Conservation (phyloP, 2,797 vertebrate species). For the Taenioides sp. region DNA sequence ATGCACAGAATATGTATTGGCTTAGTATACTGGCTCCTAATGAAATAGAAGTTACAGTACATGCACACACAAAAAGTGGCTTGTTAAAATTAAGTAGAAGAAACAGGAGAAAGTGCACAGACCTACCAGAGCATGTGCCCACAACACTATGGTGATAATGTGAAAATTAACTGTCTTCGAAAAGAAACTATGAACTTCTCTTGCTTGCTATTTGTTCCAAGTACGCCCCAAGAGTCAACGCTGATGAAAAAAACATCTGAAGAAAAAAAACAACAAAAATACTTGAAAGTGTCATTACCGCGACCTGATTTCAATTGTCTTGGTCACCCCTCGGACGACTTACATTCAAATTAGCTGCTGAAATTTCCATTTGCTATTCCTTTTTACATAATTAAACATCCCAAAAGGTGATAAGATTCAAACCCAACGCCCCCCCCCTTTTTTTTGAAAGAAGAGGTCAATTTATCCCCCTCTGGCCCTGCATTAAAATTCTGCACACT, state of each 20-base stretch:
- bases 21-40: too few relatives aligned
- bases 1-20: too few relatives aligned
- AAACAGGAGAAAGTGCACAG: too few relatives aligned
- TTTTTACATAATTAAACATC: conserved; percentile 51
- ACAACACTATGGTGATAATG: neutral
- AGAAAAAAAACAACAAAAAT: conserved; percentile 17
- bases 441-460: conserved; percentile 49
- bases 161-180: neutral
- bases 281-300: conserved; percentile 18
- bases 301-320: conserved; percentile 23
- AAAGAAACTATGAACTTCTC: neutral
- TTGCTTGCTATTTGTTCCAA: too few relatives aligned
- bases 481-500: conserved; percentile 55
- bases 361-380: conserved; percentile 32
- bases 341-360: conserved; percentile 39
- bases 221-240: too few relatives aligned
- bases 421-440: conserved; percentile 18
- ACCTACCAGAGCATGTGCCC: too few relatives aligned
- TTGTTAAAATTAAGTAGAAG: too few relatives aligned
- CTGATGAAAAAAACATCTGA: conserved; percentile 34
- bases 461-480: conserved; percentile 44
- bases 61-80: too few relatives aligned
- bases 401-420: conserved; percentile 49
- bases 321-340: conserved; percentile 20
- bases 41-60: too few relatives aligned